A percentile compares a stretch with the other conserved stretches of the same genome.
These are phyloP conservation scores for Coendou prehensilis DNA, from an alignment of 2,797 vertebrate genomes.

Conservation along the genomic window DNA sequence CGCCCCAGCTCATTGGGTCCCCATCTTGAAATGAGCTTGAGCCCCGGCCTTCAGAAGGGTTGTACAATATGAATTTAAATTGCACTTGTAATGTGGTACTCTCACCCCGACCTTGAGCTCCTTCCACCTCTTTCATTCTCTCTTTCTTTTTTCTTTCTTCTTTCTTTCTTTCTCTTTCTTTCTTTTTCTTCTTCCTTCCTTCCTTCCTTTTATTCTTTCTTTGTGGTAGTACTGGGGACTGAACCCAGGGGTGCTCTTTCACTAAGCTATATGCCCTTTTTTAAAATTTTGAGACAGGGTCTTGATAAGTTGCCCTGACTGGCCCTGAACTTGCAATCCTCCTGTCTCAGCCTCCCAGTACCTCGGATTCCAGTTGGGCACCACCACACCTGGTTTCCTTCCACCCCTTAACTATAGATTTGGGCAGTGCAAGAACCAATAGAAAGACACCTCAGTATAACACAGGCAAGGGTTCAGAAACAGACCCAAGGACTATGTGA, in stretches of 20 bases:
- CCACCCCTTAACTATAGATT: neutral
- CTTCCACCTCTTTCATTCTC: neutral
- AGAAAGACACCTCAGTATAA: neutral
- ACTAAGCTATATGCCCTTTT: neutral
- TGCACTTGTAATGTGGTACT: neutral
- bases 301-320: neutral
- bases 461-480: constrained; percentile 25
- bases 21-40: neutral
- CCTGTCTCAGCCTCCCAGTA: neutral
- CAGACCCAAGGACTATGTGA: neutral
- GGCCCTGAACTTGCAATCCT: neutral
- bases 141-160: too few relatives aligned
- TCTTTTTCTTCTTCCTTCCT: too few relatives aligned
- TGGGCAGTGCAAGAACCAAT: neutral
- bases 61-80: neutral
- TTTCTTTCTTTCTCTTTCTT: neutral
- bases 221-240: neutral
- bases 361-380: neutral
- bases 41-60: neutral
- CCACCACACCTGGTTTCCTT: neutral
- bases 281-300: neutral
- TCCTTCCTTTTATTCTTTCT: too few relatives aligned
- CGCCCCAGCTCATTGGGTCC: neutral
- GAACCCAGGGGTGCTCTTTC: neutral
- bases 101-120: neutral